Percentiles rank a stretch among this genome's conserved stretches.
phyloP scores from a whole-genome alignment of 2,888 invertebrate genomes.

The Arge pagana region DNA sequence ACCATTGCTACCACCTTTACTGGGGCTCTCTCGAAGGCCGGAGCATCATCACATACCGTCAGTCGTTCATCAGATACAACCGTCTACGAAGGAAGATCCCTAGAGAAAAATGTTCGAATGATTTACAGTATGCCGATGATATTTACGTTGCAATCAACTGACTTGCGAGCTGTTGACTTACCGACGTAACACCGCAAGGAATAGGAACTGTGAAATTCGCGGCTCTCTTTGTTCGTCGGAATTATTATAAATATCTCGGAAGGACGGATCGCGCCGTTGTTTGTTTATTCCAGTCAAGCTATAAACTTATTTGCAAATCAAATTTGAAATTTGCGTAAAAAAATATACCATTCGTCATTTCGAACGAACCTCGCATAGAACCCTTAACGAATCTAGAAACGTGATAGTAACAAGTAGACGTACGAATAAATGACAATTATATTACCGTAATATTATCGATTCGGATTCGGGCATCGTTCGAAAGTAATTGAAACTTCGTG shows the following conservation, averaged over 20 bases:
- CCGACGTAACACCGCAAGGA: conserved; percentile 1
- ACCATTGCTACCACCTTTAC: conserved; percentile 61
- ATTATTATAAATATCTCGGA: no score
- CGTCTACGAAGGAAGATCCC: conserved; percentile 53
- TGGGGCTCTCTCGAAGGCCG: conserved; percentile 57
- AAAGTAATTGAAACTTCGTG: neutral
- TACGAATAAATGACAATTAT: conserved; percentile 30
- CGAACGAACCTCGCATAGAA: conserved; percentile 16
- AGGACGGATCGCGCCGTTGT: no score
- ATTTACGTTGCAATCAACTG: neutral
- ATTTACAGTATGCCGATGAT: no score
- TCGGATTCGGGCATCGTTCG: conserved; percentile 8
- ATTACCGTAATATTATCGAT: conserved; percentile 34
- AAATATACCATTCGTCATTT: no score
- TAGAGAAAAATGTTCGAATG: no score
- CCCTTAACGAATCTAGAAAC: conserved; percentile 22
- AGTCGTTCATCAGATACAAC: conserved; percentile 52
- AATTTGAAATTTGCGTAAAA: no score
- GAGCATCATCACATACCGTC: conserved; percentile 55
- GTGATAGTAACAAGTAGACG: conserved; percentile 24
- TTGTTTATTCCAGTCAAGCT: no score
- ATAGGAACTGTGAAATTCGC: conserved; percentile 16
- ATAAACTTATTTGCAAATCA: no score
- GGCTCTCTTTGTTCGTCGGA: no score
- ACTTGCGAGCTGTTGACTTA: neutral